Conservation (phyloP, 2,888 invertebrate species). For the Diloba caeruleocephala region DNA sequence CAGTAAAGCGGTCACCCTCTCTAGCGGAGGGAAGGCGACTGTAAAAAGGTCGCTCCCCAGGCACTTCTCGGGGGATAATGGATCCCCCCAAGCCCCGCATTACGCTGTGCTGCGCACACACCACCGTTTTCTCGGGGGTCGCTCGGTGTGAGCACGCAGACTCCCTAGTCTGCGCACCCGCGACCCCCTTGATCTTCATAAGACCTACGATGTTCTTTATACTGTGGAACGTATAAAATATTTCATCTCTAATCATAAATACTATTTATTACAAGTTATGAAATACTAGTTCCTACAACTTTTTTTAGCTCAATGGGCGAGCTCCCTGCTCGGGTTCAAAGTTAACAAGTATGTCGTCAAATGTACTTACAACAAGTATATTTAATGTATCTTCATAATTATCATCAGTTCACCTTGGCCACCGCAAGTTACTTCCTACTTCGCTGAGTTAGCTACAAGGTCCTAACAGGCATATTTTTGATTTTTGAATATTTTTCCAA, state of each 20-base stretch:
- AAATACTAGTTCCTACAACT: conserved; percentile 50
- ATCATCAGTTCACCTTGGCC: conserved; percentile 64
- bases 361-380: conserved; percentile 47
- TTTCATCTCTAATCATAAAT: conserved; percentile 16
- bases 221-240: neutral
- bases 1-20: too few species aligned
- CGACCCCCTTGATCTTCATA: too few species aligned
- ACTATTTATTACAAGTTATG: conserved; percentile 11
- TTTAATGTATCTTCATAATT: conserved; percentile 60
- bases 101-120: too few species aligned
- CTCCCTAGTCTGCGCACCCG: too few species aligned
- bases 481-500: conserved; percentile 52
- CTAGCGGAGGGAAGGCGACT: too few species aligned
- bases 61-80: too few species aligned
- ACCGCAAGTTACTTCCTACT: conserved; percentile 57
- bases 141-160: too few species aligned
- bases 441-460: conserved; percentile 42
- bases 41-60: too few species aligned
- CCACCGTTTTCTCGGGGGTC: too few species aligned
- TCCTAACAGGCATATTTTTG: conserved; percentile 50
- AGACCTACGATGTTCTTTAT: too few species aligned
- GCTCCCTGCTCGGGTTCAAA: conserved; percentile 56
- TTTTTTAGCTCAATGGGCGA: conserved; percentile 42
- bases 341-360: conserved; percentile 62
- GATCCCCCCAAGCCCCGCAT: too few species aligned